Conservation (phyloP, 2,113 vertebrate genomes). For the Salvator merianae region DNA sequence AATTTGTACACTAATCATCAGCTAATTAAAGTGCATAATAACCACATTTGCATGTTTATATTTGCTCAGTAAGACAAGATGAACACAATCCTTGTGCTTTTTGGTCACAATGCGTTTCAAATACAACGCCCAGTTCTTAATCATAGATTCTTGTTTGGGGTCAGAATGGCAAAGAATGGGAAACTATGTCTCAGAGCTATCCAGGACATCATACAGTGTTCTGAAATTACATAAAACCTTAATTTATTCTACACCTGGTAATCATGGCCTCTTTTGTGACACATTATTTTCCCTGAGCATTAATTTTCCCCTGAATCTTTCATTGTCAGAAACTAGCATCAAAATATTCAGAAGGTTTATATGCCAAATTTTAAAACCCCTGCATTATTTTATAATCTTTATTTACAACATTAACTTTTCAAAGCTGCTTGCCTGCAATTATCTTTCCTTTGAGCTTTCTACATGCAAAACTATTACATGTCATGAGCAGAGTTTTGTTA, state of each 20-base stretch:
- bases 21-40: neutral
- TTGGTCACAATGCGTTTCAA: neutral
- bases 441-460: neutral
- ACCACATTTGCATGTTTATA: neutral
- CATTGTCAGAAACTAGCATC: neutral
- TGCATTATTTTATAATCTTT: neutral
- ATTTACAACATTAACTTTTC: neutral
- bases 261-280: neutral
- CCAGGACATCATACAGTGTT: neutral
- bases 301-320: neutral
- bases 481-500: neutral
- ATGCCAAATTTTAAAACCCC: neutral
- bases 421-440: neutral
- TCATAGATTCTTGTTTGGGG: neutral
- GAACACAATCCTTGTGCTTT: neutral
- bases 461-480: neutral
- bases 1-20: neutral
- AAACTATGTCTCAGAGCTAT: neutral
- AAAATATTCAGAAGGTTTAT: neutral
- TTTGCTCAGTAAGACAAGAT: neutral
- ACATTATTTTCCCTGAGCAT: too few relatives aligned
- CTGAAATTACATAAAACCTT: neutral
- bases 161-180: neutral
- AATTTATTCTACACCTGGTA: neutral
- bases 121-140: neutral